Base-by-base conservation (phyloP, 2,113 vertebrate genomes). In the Sylvietta virens region DNA sequence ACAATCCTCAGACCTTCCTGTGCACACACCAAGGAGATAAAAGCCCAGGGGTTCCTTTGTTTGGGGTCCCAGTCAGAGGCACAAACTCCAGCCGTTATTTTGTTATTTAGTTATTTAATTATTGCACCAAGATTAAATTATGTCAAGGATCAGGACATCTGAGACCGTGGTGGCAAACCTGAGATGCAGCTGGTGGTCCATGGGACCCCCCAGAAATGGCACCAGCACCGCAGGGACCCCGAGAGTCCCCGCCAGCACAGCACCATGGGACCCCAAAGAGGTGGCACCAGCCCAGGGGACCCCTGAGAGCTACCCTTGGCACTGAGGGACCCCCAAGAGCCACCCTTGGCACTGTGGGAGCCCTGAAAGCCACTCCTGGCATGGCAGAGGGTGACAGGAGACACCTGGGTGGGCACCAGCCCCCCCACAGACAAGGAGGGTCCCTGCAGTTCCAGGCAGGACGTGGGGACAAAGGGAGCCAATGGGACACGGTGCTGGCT, bases 361-460 rank as follows among this genome's bases (percentile, higher is more conserved):
- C n/a, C n/a, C n/a, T n/a, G n/a, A n/a, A 15, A 31, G 37, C 27
- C 27, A 51, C 27, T 7, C 67, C 11, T 11, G 61, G 31, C 26
- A 19, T 9, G 44, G 79, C 7, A 13, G 30, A 23, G 2, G 24
- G 35, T 30, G 65, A 60, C 54, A 42, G 44, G 19, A 39, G 10
- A 11, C 9, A 13, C 23, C 6, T 0, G 64, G 64, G 64, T 58
- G 64, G 44, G 64, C 53, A 40, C 7, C 64, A 40, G 42, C 2
- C 15, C 26, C 47, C 2, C 0, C 35, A 35, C 2, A 33, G 35
- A n/a, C 12, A 30, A 6, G 9, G n/a, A 19, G 45, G 5, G 5
- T 37, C 21, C 11, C 35, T 2, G 5, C 0, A 0, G 12, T 7
- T 24, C 30, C 54, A 35, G 44, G 45, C 37, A 35, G 54, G 37